Conservation (phyloP, 2,113 vertebrate genomes). For the Acrocephalus kingi region DNA sequence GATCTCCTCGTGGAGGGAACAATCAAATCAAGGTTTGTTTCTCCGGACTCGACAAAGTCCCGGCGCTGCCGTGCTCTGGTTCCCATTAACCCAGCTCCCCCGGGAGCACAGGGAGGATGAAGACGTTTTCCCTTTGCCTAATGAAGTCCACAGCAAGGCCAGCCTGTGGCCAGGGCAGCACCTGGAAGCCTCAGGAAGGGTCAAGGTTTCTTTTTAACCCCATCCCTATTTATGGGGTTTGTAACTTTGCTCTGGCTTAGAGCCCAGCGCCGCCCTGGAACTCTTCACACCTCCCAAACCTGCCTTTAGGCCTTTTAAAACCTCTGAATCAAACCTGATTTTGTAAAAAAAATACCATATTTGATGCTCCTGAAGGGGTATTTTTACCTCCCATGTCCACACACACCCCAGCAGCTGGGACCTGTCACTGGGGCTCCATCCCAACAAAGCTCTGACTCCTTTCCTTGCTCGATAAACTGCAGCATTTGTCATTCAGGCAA, state of each 20-base stretch:
- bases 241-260: background rate
- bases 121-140: constrained; percentile 13
- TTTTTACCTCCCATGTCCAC: background rate
- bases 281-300: background rate
- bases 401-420: background rate
- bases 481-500: background rate
- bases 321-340: background rate
- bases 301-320: rapidly evolving
- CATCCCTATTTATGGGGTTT: background rate
- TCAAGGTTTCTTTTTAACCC: background rate
- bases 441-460: rapidly evolving
- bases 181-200: background rate
- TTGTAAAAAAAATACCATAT: background rate
- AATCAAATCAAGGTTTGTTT: constrained; percentile 29
- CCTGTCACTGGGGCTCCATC: background rate
- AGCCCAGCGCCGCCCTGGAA: background rate
- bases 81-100: constrained; percentile 45
- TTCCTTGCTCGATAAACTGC: background rate
- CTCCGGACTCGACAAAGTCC: constrained; percentile 23
- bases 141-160: background rate
- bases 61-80: background rate
- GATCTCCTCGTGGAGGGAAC: constrained; percentile 37
- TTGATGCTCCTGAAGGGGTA: background rate
- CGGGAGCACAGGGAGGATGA: background rate
- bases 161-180: background rate